Evolutionary conservation across 1,140 invertebrate genomes (phyloP), one percentile per base, ranked within the genome.

Genomic region (Brachionus asplanchnoidis): DNA sequence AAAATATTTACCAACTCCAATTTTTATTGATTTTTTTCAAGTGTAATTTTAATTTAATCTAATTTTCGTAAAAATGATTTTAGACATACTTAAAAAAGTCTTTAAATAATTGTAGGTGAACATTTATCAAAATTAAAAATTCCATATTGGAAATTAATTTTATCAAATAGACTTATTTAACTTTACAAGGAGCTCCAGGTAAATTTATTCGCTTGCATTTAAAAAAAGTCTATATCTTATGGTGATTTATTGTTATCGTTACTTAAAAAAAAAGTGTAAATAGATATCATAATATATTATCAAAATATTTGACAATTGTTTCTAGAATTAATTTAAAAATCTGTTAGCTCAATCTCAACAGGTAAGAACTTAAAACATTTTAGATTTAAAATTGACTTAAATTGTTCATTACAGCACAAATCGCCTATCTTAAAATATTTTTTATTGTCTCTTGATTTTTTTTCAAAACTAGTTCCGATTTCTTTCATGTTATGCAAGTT

Each of bases 331-430:
- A 60, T 20, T 73, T 42, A 73, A 70, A 70, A 32, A 44, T 73
- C 68, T 20, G 32, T 42, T 7, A n/a, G n/a, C 9, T 77, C 73
- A 50, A 50, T 77, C 23, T 77, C 73, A n/a, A 77, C 17, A 20
- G 73, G 73, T 50, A 77, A 26, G 53, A 77, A 77, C 9, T 77
- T 77, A 12, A 9, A 26, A 77, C 73, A 77, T 28, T 77, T 77
- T 12, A 77, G 26, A 32, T 50, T 77, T n/a, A 77, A 50, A 50
- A 77, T 77, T 50, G 73, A 77, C 46, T 77, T 77, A 23, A 50
- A 77, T 46, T 77, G 73, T 50, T 77, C 44, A 50, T 77, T 77
- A 17, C 36, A 77, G 20, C 28, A 50, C 17, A 77, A 77, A 23
- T 77, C 42, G 42, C 42, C 11, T 12, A 77, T 20, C 5, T 46